Evolutionary conservation across 2,797 vertebrate genomes (phyloP), one percentile per base, ranked within the genome.

Genomic region (Loriculus beryllinus): DNA sequence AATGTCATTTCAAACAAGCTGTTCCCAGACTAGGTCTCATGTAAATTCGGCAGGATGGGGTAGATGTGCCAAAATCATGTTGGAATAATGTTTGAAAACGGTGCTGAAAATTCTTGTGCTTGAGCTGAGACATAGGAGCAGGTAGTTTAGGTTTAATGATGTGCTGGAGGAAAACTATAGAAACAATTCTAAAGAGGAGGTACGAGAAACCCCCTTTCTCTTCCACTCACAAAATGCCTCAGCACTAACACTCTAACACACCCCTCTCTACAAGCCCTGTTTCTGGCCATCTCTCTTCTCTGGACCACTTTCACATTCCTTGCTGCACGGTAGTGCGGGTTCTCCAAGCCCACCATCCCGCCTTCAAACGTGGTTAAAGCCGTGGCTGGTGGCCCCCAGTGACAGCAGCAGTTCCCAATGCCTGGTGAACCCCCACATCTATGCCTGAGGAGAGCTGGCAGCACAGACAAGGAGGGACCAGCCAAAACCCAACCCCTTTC

Each of bases 71-170:
- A 79, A 88, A 89, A 76, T 86, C 42, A 72, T 0, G 0, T 22
- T 35, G 31, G 54, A 77, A 82, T 86, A 54, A 68, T 42, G 59
- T 79, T 72, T 64, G 54, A 90, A 86, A 94, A 88, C 63, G 82
- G n/a, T 0, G 1, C 63, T 93, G 3, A 2, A 43, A 88, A 79
- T 54, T 39, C 43, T 88, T 31, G 15, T 54, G 9, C 75, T 82
- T 62, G 25, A 79, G 31, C 70, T 76, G 78, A 75, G 76, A 64
- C 37, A 29, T 7, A 35, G 75, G 18, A 69, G 12, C 52, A 48
- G 74, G 77, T 75, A 48, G 56, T 40, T 92, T 49, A 67, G 26
- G 17, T 62, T 54, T 84, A 68, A 60, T 6, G 48, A 68, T 45
- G 48, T 51, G 43, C 40, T 54, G n/a, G 71, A 77, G 33, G 28